Conservation (phyloP, 2,888 invertebrate genomes). For the Brachycybe producta region DNA sequence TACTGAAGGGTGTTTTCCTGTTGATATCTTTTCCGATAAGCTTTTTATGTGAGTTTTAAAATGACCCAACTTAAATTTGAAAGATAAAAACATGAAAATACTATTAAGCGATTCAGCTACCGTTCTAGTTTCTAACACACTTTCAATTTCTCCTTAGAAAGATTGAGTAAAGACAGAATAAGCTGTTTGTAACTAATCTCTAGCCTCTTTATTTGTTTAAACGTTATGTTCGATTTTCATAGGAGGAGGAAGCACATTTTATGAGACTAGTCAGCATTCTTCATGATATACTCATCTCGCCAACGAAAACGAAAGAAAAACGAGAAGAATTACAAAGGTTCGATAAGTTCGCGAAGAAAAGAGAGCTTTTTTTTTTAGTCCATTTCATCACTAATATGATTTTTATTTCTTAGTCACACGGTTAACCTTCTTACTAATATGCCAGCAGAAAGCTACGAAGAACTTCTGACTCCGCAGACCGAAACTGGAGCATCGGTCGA, state of each 20-base stretch:
- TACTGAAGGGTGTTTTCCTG: no score
- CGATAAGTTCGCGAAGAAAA: conserved; percentile 14
- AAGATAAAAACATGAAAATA: no score
- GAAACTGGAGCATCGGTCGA: conserved; percentile 34
- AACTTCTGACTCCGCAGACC: conserved; percentile 48
- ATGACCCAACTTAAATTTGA: no score
- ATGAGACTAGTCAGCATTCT: conserved; percentile 57
- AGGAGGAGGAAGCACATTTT: conserved; percentile 57
- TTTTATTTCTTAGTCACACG: conserved; percentile 46
- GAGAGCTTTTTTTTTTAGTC: conserved; percentile 2
- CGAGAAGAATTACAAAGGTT: conserved; percentile 51
- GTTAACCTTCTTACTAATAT: conserved; percentile 73
- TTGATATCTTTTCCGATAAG: no score
- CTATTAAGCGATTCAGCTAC: no score
- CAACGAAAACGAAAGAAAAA: conserved; percentile 45
- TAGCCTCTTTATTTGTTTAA: no score
- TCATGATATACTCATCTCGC: conserved; percentile 51
- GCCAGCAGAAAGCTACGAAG: conserved; percentile 56
- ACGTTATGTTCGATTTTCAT: neutral
- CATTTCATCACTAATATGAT: neutral
- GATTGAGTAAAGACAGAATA: no score
- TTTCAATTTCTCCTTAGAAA: no score
- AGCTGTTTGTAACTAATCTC: no score
- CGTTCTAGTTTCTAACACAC: no score
- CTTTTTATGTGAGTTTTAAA: no score